A percentile compares a stretch with the other conserved stretches of the same genome.
Conservation (phyloP, 2,797 vertebrate species). For the Lemur catta region DNA sequence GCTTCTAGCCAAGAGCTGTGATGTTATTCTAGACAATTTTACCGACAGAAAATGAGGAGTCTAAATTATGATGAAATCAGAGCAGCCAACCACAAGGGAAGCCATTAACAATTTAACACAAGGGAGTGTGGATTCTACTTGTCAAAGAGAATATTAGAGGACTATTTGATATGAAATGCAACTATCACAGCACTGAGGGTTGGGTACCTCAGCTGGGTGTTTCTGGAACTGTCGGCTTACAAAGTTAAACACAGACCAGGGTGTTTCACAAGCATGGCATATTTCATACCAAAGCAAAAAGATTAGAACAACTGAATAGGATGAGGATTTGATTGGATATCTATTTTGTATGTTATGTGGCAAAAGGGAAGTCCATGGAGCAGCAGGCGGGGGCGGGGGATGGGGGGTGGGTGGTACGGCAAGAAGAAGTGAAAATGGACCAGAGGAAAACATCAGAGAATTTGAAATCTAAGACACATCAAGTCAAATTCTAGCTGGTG, state of each 20-base stretch:
- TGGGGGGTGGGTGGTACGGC: no score
- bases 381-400: no score
- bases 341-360: background rate
- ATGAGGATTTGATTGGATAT: background rate
- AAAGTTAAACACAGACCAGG: constrained; percentile 54
- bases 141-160: constrained; percentile 80
- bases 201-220: constrained; percentile 67
- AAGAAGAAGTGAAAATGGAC: background rate
- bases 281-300: constrained; percentile 33
- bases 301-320: background rate
- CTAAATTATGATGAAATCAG: constrained; percentile 73
- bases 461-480: background rate
- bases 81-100: constrained; percentile 70
- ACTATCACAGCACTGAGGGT: constrained; percentile 60
- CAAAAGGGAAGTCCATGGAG: background rate
- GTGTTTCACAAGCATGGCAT: constrained; percentile 19
- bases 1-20: constrained; percentile 20
- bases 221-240: constrained; percentile 67
- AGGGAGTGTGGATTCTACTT: constrained; percentile 66
- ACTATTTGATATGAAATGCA: constrained; percentile 78
- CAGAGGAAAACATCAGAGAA: background rate
- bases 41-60: constrained; percentile 56
- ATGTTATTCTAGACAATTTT: constrained; percentile 66
- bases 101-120: constrained; percentile 79
- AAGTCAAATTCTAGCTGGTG: background rate